Base-by-base conservation (phyloP, 2,113 vertebrate species). In the Grammatotria lemairii region DNA sequence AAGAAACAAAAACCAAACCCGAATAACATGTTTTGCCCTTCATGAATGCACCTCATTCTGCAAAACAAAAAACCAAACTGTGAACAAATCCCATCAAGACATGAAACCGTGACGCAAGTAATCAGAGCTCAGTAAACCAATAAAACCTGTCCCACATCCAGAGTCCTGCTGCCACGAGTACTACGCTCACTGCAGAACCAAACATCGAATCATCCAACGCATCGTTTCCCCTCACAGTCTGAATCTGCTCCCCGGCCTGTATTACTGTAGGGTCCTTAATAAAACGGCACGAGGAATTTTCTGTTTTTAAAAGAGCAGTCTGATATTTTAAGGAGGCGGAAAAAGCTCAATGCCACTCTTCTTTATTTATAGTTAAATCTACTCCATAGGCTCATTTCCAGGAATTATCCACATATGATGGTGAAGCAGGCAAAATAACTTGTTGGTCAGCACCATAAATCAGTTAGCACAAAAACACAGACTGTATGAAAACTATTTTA, bases 301-400 rank as follows among this genome's bases (percentile, higher is more conserved):
- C 8, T 0, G 19, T 0, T 65, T 65, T 28, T 45, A 45, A 26
- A 7, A 42, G 68, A 73, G 8, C 68, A 26, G 40, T 73, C 0
- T 73, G 40, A 73, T 42, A 45, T 7, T 73, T 73, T 45, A 17
- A 6, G 13, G 21, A 1, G 13, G 0, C 1, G 1, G 1, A 38
- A 38, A 65, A 65, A 73, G n/a, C 6, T 16, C 21, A 0, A 3
- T 6, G 8, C 40, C 0, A 23, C 65, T 23, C 65, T 9, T 14
- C 0, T 45, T 1, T 6, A 0, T 73, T 73, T 16, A 45, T 45
- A 73, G 38, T 45, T 17, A 45, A 65, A 65, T 65, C 31, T 65
- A 65, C 60, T n/a, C 14, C 68, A 73, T 26, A 0, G 4, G 9
- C n/a, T 70, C 1, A 0, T 21, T 11, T 47, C 0, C 38, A 75